These are phyloP conservation scores for Epinotia ramella DNA, from an alignment of 2,888 invertebrate species.

Conservation along the genomic window DNA sequence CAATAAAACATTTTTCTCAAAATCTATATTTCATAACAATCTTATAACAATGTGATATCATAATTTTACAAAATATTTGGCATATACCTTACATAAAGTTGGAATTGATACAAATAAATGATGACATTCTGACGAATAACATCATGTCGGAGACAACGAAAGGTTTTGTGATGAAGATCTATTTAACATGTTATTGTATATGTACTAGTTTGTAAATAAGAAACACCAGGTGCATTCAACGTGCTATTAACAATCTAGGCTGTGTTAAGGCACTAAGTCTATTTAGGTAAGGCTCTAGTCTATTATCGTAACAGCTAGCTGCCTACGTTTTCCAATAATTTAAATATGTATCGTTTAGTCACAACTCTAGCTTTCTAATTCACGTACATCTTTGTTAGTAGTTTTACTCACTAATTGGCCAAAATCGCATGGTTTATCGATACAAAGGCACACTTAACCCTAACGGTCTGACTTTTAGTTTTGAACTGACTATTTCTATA, in stretches of 20 bases:
- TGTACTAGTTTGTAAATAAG: conserved; percentile 44
- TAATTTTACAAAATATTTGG: conserved; percentile 84
- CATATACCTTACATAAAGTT: conserved; percentile 77
- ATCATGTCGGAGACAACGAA: conserved; percentile 45
- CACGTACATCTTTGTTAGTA: conserved; percentile 42
- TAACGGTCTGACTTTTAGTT: not conserved
- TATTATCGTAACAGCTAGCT: conserved; percentile 41
- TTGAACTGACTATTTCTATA: not conserved
- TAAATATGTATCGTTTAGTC: conserved; percentile 46
- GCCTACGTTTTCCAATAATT: conserved; percentile 44
- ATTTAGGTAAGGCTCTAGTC: conserved; percentile 61
- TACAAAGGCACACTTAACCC: conserved; percentile 1
- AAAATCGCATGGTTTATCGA: conserved; percentile 9
- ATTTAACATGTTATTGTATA: conserved; percentile 37
- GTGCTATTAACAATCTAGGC: conserved; percentile 58
- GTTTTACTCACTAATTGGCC: conserved; percentile 26
- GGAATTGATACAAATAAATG: conserved; percentile 68
- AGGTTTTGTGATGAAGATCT: conserved; percentile 66
- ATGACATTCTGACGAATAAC: conserved; percentile 52
- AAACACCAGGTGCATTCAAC: conserved; percentile 53
- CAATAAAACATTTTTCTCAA: conserved; percentile 62
- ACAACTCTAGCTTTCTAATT: conserved; percentile 61
- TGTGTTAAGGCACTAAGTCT: conserved; percentile 73
- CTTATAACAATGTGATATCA: conserved; percentile 81
- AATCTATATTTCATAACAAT: conserved; percentile 83